phyloP scores from a whole-genome alignment of 2,888 invertebrate genomes.

The Drosophila rellima region DNA sequence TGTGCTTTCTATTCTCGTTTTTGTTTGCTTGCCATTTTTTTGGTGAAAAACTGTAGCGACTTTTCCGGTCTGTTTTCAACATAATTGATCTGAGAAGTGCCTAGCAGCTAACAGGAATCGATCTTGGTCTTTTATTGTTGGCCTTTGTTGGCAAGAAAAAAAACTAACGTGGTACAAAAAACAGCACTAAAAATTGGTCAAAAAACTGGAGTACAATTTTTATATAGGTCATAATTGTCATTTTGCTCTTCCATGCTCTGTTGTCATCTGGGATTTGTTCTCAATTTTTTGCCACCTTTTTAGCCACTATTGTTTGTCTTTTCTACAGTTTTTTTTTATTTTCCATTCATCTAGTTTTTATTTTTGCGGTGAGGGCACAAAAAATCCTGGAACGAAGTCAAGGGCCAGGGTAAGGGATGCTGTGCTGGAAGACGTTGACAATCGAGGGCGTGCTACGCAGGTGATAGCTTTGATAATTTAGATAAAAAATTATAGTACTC shows the following conservation, averaged over 20 bases:
- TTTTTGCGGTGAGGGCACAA: constrained; percentile 51
- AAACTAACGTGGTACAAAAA: constrained; percentile 69
- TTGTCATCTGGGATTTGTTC: constrained; percentile 26
- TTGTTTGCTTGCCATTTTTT: constrained; percentile 1
- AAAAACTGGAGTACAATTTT: constrained; percentile 80
- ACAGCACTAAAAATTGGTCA: constrained; percentile 83
- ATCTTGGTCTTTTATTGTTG: constrained; percentile 35
- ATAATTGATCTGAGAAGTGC: constrained; percentile 42
- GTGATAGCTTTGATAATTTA: neutral
- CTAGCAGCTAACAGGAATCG: constrained; percentile 48
- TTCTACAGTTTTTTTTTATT: constrained; percentile 19
- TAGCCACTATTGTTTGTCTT: constrained; percentile 38
- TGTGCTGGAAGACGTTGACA: neutral
- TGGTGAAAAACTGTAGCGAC: constrained; percentile 11
- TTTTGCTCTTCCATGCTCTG: constrained; percentile 7
- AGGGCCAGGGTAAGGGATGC: neutral
- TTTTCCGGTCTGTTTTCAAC: constrained; percentile 44
- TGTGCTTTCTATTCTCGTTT: neutral
- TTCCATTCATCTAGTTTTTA: constrained; percentile 18
- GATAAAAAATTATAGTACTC: neutral
- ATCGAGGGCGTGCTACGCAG: neutral
- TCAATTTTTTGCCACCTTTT: constrained; percentile 31
- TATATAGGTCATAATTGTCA: constrained; percentile 44
- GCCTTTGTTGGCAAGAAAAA: constrained; percentile 24
- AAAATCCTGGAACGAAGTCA: constrained; percentile 18